A percentile compares a stretch with the other conserved stretches of the same genome.
phyloP scores from a whole-genome alignment of 2,888 invertebrate genomes.

The Sipunculus nudus region DNA sequence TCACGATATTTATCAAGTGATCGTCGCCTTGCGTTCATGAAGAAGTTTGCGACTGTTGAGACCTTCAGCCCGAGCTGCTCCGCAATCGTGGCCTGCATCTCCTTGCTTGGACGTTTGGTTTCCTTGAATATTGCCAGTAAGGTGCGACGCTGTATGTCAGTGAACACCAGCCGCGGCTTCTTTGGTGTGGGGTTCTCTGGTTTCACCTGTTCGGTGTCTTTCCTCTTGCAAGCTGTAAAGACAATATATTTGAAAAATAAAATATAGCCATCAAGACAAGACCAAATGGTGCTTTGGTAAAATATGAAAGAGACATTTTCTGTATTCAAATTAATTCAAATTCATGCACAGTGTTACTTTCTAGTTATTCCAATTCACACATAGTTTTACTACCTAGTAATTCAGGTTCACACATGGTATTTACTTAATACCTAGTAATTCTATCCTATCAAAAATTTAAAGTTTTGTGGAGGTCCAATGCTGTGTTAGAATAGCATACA shows the following conservation, averaged over 20 bases:
- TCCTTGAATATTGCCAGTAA: conserved; percentile 99
- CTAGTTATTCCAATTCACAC: too few relatives aligned
- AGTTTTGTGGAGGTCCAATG: too few relatives aligned
- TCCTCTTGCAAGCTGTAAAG: conserved; percentile 79
- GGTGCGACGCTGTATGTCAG: conserved; percentile 99
- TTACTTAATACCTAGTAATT: too few relatives aligned
- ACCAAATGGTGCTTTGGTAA: too few relatives aligned
- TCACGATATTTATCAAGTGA: conserved; percentile 89
- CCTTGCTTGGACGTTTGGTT: conserved; percentile 98
- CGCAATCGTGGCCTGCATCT: conserved; percentile 99
- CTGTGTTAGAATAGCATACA: too few relatives aligned
- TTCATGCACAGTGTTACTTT: too few relatives aligned
- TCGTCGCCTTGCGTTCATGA: conserved; percentile 99
- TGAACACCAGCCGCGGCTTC: conserved; percentile 99
- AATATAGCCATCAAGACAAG: not conserved
- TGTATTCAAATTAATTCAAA: too few relatives aligned
- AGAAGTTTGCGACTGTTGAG: conserved; percentile 98
- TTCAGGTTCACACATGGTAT: too few relatives aligned
- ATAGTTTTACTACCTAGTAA: too few relatives aligned
- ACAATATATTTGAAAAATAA: conserved; percentile 9
- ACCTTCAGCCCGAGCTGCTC: conserved; percentile 95
- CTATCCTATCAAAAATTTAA: too few relatives aligned
- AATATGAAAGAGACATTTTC: too few relatives aligned
- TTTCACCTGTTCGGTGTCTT: conserved; percentile 53
- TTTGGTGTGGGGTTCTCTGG: conserved; percentile 79